Base-by-base conservation (phyloP, 2,797 vertebrate genomes). In the Myotis myotis region DNA sequence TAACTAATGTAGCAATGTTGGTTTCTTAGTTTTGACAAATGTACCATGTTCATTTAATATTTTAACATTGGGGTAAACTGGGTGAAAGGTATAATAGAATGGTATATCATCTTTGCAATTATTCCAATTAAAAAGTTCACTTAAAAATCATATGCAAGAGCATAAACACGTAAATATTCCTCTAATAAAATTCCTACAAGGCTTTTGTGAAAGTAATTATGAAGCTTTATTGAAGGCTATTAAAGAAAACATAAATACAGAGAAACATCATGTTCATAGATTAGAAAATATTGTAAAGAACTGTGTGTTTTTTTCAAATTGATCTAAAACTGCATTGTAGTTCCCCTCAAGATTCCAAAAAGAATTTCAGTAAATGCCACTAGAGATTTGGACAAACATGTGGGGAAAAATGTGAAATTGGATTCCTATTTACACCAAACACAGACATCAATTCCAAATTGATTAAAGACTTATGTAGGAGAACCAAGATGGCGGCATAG, bases 1-100 rank as follows among this genome's bases (percentile, higher is more conserved):
- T 68, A 75, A 47, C 44, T 44, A 74, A 83, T 88, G 22, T 66
- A 47, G 10, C 47, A 74, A 23, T 75, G 23, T 36, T 82, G 36
- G 30, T 75, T 88, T 88, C 47, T 82, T 36, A 49, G 85, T 93
- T 88, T 93, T 49, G 13, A 88, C 22, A 74, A 83, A 88, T 82
- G 19, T 38, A 47, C 23, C 22, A 28, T 60, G 33, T 33, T 36
- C 81, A 82, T 9, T 82, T 82, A 55, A 66, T 30, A 82, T 75
- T 66, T 88, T 93, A 82, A 66, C 2, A n/a, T 11, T 3, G 13
- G 17, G 13, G 23, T 13, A 88, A 55, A 93, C 38, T 64, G 20
- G 15, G 55, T 53, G 28, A 87, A n/a, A 75, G 10, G 47, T 55
- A 28, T 72, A 87, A 28, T 33, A 87, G 17, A 44, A 23, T 6